These are phyloP conservation scores for Pseudolaguvia tuberculata DNA, from an alignment of 2,113 vertebrate species.

Conservation along the genomic window DNA sequence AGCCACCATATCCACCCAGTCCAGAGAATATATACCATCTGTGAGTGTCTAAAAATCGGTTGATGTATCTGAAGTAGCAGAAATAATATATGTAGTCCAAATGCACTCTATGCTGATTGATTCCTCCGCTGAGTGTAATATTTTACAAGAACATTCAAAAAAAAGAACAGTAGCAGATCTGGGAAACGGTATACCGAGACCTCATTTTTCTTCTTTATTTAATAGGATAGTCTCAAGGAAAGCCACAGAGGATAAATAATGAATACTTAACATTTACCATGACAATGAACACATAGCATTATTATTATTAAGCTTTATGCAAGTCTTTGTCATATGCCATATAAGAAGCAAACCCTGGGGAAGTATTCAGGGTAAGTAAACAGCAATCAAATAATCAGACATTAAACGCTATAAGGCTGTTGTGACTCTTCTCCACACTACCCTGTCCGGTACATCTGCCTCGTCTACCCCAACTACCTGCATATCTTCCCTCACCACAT, in stretches of 20 bases:
- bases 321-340: constrained; percentile 7
- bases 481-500: too few species aligned
- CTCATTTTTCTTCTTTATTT: constrained; percentile 30
- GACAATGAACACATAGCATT: constrained; percentile 21
- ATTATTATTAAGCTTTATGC: constrained; percentile 2
- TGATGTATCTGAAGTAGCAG: background rate
- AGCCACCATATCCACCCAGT: background rate
- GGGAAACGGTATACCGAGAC: constrained; percentile 14
- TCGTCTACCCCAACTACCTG: too few species aligned
- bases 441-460: too few species aligned
- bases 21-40: background rate
- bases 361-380: background rate
- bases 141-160: constrained; percentile 24
- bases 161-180: constrained; percentile 21
- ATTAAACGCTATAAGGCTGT: background rate
- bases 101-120: constrained; percentile 30
- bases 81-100: constrained; percentile 31
- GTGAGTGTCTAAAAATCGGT: background rate
- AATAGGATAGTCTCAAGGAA: constrained; percentile 15
- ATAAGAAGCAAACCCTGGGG: background rate
- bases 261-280: constrained; percentile 11
- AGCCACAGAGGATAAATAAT: constrained; percentile 24
- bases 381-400: background rate
- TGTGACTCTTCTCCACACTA: too few species aligned
- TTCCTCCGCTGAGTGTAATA: constrained; percentile 7